Percentiles rank a stretch among this genome's conserved stretches.
These are phyloP conservation scores for Drosophila nigricruria DNA, from an alignment of 2,888 invertebrate genomes.

Conservation along the genomic window DNA sequence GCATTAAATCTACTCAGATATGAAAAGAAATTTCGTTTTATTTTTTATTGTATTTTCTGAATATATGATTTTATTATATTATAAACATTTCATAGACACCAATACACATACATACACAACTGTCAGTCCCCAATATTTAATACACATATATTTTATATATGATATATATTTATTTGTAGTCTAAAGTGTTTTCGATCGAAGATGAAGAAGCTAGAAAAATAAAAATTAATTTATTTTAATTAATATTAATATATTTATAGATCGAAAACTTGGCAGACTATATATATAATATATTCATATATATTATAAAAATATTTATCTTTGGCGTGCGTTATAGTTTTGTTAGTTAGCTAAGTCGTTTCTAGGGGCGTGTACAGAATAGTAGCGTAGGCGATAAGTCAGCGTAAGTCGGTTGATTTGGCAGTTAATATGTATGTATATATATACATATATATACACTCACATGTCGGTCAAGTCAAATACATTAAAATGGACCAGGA, in stretches of 20 bases:
- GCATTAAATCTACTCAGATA: slow-evolving; percentile 48
- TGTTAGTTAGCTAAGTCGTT: slow-evolving; percentile 42
- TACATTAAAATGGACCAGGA: slow-evolving; percentile 67
- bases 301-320: slow-evolving; percentile 23
- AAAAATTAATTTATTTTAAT: not conserved
- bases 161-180: not conserved
- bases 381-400: slow-evolving; percentile 53
- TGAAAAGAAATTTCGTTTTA: slow-evolving; percentile 44
- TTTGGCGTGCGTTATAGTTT: slow-evolving; percentile 46
- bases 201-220: not conserved
- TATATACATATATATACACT: not conserved
- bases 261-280: not conserved
- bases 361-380: slow-evolving; percentile 62
- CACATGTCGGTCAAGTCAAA: slow-evolving; percentile 31
- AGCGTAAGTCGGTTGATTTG: slow-evolving; percentile 44
- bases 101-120: slow-evolving; percentile 11
- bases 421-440: slow-evolving; percentile 9
- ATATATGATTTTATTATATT: slow-evolving; percentile 6
- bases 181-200: not conserved
- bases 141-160: slow-evolving; percentile 22
- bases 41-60: slow-evolving; percentile 1
- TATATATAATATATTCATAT: slow-evolving; percentile 18
- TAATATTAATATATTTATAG: not conserved
- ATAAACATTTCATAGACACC: not conserved
- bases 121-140: slow-evolving; percentile 18